These are phyloP conservation scores for Ciconia stormi DNA, from an alignment of 2,113 vertebrate genomes.

Conservation along the genomic window DNA sequence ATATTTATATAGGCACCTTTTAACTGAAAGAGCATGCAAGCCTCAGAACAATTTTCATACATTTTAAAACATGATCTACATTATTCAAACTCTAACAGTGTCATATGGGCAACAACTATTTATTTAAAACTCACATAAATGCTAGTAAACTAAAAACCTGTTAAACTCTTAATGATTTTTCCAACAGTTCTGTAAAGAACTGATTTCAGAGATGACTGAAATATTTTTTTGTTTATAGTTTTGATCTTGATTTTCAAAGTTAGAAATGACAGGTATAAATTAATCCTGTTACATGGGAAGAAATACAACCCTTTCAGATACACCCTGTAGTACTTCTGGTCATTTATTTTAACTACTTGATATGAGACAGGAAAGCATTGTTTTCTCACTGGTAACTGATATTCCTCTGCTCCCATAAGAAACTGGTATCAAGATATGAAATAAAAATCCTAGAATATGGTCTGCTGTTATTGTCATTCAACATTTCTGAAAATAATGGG, in stretches of 20 bases:
- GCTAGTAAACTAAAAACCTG: background rate
- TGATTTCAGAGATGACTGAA: background rate
- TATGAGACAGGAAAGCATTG: background rate
- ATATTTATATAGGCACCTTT: background rate
- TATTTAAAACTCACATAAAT: background rate
- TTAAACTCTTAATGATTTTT: background rate
- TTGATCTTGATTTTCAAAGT: background rate
- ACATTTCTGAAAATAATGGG: background rate
- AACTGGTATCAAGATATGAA: background rate
- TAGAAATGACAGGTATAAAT: background rate
- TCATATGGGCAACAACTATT: background rate
- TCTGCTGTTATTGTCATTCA: background rate
- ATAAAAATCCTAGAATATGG: background rate
- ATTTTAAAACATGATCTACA: background rate
- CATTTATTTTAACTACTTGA: background rate
- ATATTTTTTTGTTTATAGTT: background rate
- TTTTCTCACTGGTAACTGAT: background rate
- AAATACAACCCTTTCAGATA: background rate
- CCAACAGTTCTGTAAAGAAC: background rate
- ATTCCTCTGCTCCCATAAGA: background rate
- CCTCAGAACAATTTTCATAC: background rate
- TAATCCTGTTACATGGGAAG: background rate
- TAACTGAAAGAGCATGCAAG: background rate
- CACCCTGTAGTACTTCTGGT: accelerated
- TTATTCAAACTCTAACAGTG: background rate